These are phyloP conservation scores for Xiphydria camelus DNA, from an alignment of 2,888 invertebrate genomes.

Conservation along the genomic window DNA sequence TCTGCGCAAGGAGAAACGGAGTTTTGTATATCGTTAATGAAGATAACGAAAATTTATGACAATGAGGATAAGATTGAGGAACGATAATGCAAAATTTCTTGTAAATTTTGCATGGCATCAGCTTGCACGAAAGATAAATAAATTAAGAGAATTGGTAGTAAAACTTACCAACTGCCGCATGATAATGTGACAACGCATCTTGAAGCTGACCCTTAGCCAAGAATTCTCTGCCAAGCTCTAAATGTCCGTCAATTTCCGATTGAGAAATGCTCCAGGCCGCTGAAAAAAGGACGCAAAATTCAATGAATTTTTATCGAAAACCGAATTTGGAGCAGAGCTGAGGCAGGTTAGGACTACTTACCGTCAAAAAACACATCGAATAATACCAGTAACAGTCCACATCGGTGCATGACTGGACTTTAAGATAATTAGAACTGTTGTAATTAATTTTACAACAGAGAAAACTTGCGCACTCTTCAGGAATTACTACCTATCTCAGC, in stretches of 20 bases:
- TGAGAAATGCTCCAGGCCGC: conserved; percentile 73
- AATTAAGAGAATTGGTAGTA: too few relatives aligned
- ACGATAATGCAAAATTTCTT: neutral
- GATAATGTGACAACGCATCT: conserved; percentile 96
- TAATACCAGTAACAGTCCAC: conserved; percentile 44
- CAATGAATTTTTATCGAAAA: too few relatives aligned
- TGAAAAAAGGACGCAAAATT: conserved; percentile 47
- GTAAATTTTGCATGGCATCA: too few relatives aligned
- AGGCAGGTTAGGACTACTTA: conserved; percentile 46
- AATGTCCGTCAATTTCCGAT: conserved; percentile 86
- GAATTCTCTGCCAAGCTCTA: conserved; percentile 91
- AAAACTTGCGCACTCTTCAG: conserved; percentile 5
- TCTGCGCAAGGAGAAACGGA: conserved; percentile 69
- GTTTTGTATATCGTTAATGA: conserved; percentile 4
- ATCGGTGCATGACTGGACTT: conserved; percentile 45
- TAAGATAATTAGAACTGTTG: neutral
- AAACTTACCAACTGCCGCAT: conserved; percentile 95
- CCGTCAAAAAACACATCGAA: conserved; percentile 49
- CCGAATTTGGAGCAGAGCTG: too few relatives aligned
- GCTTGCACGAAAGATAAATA: too few relatives aligned
- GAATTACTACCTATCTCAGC: conserved; percentile 36
- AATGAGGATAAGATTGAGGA: conserved; percentile 17
- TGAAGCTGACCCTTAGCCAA: conserved; percentile 90
- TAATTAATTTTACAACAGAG: neutral
- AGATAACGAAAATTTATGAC: conserved; percentile 2